phyloP scores from a whole-genome alignment of 2,888 invertebrate genomes.

The Ennomos erosarius region DNA sequence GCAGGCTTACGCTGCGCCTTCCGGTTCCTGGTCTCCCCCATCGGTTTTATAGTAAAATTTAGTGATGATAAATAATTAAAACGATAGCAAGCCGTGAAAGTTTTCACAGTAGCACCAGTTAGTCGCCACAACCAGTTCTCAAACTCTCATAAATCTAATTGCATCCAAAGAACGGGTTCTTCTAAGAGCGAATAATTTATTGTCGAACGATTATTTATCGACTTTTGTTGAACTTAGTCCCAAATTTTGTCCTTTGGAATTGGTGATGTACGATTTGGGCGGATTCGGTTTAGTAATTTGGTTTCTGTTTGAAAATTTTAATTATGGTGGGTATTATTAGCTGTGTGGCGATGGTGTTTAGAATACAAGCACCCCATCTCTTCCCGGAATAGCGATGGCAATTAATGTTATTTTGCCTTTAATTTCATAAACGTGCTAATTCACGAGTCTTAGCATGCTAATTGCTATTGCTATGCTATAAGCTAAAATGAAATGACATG shows the following conservation, averaged over 20 bases:
- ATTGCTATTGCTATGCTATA: no score
- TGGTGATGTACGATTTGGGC: slow-evolving; percentile 8
- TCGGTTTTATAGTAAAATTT: neutral
- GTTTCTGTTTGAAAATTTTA: no score
- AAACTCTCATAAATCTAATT: slow-evolving; percentile 46
- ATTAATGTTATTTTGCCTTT: no score
- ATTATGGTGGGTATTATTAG: no score
- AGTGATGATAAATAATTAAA: neutral
- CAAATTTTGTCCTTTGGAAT: slow-evolving; percentile 24
- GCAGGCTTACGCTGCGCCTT: no score
- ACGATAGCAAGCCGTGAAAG: neutral
- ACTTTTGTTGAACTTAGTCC: slow-evolving; percentile 27
- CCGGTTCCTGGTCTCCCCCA: no score
- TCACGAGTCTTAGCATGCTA: no score
- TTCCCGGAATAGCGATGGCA: no score
- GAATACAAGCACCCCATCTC: no score
- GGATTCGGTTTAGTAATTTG: neutral
- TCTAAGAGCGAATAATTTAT: slow-evolving; percentile 44
- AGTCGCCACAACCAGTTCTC: slow-evolving; percentile 33
- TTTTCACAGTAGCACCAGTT: slow-evolving; percentile 17
- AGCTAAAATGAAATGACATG: no score
- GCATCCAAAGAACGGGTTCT: slow-evolving; percentile 41
- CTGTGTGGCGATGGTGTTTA: no score
- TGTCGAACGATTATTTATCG: slow-evolving; percentile 41
- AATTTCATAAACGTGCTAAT: no score